Conservation (phyloP, 2,113 vertebrate genomes). For the Apodemus speciosus region DNA sequence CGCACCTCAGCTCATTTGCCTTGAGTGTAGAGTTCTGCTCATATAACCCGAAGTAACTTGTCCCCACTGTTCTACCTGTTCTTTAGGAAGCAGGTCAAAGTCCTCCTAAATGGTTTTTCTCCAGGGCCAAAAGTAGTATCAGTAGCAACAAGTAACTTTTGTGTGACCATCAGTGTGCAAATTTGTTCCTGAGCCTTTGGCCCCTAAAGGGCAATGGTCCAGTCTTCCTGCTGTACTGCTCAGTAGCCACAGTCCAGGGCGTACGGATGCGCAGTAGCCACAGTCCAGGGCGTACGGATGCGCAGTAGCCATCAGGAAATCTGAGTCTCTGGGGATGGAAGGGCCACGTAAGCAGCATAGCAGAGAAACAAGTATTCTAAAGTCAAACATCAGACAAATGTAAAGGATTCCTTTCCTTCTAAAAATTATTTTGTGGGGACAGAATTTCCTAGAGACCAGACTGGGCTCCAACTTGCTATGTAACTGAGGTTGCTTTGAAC, state of each 20-base stretch:
- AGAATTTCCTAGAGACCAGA: neutral
- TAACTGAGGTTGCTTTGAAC: neutral
- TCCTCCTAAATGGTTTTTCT: neutral
- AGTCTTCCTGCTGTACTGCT: neutral
- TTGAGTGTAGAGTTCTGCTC: neutral
- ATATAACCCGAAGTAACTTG: neutral
- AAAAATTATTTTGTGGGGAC: neutral
- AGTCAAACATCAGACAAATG: neutral
- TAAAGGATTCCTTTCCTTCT: neutral
- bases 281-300: neutral
- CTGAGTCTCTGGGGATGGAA: neutral
- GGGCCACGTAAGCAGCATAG: neutral
- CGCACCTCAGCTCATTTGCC: neutral
- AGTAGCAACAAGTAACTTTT: neutral
- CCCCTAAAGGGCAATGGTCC: neutral
- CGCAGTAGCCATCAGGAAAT: neutral
- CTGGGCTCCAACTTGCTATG: neutral
- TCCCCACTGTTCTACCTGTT: neutral
- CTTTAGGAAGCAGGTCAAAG: constrained; percentile 1
- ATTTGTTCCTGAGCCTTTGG: neutral
- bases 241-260: neutral
- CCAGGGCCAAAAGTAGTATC: neutral
- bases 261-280: neutral
- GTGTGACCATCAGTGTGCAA: neutral
- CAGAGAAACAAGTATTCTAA: neutral